Evolutionary conservation across 2,888 invertebrate species (phyloP), one percentile per base, ranked within the genome.

Genomic region (Gibbula magus): DNA sequence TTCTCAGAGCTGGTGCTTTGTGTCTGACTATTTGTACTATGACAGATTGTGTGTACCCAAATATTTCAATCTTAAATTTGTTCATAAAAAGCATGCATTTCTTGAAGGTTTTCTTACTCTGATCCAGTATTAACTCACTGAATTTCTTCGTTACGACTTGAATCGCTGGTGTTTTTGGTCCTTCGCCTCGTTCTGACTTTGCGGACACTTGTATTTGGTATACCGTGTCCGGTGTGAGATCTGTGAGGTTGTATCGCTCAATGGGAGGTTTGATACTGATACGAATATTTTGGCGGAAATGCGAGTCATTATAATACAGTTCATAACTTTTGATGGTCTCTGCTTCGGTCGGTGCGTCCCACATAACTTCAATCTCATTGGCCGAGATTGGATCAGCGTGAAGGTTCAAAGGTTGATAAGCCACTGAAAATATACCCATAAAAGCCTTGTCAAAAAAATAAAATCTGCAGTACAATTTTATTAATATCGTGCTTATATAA

Each of bases 191-290:
- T 96, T 94, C 96, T 20, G 98, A 98, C 86, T 97, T 95, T 81
- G 99, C 99, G 18, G 98, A 98, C 88, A 99, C 94, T 97, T 98
- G 98, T 90, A 99, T 96, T 94, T 97, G 97, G 94, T 99, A 99
- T 88, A 97, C 94, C 16, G 98, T 99, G 94, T 98, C 97, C 51
- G 99, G 99, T 93, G 98, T 97, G 67, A 99, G 95, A 79, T 96
- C 96, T 88, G 96, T 96, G 89, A 99, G 94, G 25, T 96, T 96
- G 94, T 97, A 98, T 39, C 82, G 86, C 35, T 86, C 85, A 2
- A 86, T 85, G 1, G 90, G 89, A 1, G 92, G 90, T 7, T 85
- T 79, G 52, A 92, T 89, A 54, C 87, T 89, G 61, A 90, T 84
- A 16, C 89, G 89, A 39, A 89, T 88, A 61, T 88, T 90, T 85